A percentile compares a stretch with the other conserved stretches of the same genome.
These are phyloP conservation scores for Coleophora flavipennella DNA, from an alignment of 2,888 invertebrate species.

Conservation along the genomic window DNA sequence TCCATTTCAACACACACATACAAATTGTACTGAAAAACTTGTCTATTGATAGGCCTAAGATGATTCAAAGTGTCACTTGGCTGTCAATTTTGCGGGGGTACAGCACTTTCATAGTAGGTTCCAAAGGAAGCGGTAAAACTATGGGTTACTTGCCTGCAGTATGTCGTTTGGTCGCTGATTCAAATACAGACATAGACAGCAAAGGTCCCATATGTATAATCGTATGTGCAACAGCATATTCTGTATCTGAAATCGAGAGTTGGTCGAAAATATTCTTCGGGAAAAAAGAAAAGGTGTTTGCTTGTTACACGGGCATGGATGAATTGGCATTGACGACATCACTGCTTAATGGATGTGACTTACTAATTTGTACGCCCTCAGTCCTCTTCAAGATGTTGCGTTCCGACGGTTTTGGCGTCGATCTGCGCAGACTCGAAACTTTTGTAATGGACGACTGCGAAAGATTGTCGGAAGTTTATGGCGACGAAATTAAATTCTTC, in stretches of 20 bases:
- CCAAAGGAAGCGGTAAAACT: conserved; percentile 77
- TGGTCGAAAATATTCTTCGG: conserved; percentile 52
- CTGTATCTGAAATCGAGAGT: conserved; percentile 60
- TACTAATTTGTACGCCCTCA: conserved; percentile 80
- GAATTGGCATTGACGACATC: conserved; percentile 42
- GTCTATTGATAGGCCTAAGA: conserved; percentile 49
- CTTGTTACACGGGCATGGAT: conserved; percentile 56
- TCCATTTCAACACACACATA: conserved; percentile 43
- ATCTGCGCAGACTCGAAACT: conserved; percentile 75
- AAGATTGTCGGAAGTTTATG: conserved; percentile 70
- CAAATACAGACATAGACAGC: conserved; percentile 33
- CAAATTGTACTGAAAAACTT: conserved; percentile 38
- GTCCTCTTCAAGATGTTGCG: conserved; percentile 61
- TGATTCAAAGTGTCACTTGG: conserved; percentile 81
- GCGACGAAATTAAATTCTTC: conserved; percentile 52
- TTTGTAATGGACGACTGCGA: conserved; percentile 82
- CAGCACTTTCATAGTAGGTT: conserved; percentile 76
- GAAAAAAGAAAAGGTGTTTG: conserved; percentile 37
- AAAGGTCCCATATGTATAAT: conserved; percentile 77
- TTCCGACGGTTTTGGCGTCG: conserved; percentile 51
- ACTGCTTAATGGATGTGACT: conserved; percentile 77
- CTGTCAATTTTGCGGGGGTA: conserved; percentile 76
- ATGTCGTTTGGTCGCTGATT: conserved; percentile 71
- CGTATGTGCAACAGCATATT: conserved; percentile 75
- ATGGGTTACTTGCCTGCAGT: conserved; percentile 79